A percentile compares a stretch with the other conserved stretches of the same genome.
Evolutionary conservation across 2,113 vertebrate species (phyloP).

Genomic region (Archocentrus centrarchus): DNA sequence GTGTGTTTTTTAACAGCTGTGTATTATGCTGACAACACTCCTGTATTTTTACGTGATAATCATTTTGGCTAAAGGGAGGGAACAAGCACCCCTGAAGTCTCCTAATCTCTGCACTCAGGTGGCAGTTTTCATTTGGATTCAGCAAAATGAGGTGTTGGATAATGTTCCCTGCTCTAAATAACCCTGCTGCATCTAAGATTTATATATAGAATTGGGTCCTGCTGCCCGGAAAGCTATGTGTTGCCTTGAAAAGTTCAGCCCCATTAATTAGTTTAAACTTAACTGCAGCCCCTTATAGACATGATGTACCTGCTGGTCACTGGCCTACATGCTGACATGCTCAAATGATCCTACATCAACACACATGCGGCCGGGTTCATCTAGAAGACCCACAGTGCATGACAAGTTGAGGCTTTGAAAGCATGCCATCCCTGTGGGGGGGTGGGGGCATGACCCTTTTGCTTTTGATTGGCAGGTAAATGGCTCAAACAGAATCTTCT

Average conservation of each 20-base stretch:
- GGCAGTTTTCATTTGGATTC: conserved; percentile 71
- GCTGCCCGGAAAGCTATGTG: conserved; percentile 77
- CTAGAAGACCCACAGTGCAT: conserved; percentile 30
- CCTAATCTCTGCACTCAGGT: conserved; percentile 37
- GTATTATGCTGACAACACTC: background rate
- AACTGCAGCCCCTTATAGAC: conserved; percentile 82
- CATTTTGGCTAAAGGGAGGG: background rate
- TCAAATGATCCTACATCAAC: conserved; percentile 81
- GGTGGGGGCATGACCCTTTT: conserved; percentile 76
- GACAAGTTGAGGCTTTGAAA: conserved; percentile 32
- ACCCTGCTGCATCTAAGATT: conserved; percentile 76
- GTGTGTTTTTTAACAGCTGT: background rate
- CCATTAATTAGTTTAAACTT: conserved; percentile 85
- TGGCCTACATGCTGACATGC: conserved; percentile 74
- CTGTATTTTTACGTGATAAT: background rate
- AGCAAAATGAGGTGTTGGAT: conserved; percentile 79
- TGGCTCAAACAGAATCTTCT: conserved; percentile 74
- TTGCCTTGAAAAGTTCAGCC: conserved; percentile 82
- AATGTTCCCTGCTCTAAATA: conserved; percentile 82
- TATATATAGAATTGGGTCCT: conserved; percentile 77
- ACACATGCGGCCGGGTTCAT: conserved; percentile 70
- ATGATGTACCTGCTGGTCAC: conserved; percentile 65
- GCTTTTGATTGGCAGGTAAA: conserved; percentile 76
- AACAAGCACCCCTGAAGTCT: conserved; percentile 6
- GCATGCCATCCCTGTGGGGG: conserved; percentile 31